phyloP scores from a whole-genome alignment of 2,113 vertebrate genomes.

The Salvelinus alpinus region DNA sequence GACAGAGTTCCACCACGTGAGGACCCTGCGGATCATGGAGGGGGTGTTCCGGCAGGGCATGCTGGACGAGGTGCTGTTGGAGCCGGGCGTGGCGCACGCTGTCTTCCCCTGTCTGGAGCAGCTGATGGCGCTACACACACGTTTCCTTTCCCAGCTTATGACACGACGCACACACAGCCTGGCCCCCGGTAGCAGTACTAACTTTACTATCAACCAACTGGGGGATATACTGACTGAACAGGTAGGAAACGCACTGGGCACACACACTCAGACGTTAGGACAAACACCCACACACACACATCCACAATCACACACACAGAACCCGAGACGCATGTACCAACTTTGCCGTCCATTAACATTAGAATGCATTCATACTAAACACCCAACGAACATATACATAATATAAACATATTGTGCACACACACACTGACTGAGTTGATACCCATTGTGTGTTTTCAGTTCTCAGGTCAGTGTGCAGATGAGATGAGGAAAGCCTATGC shows the following conservation, averaged over 20 bases:
- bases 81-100: slow-evolving; percentile 79
- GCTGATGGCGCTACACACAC: slow-evolving; percentile 81
- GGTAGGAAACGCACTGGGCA: slow-evolving; percentile 57
- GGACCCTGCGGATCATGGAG: slow-evolving; percentile 91
- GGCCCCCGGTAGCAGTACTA: slow-evolving; percentile 78
- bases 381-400: not conserved
- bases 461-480: slow-evolving; percentile 84
- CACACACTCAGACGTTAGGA: not conserved
- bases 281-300: slow-evolving; percentile 26
- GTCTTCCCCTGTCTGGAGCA: slow-evolving; percentile 92
- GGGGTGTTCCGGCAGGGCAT: slow-evolving; percentile 87
- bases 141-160: slow-evolving; percentile 84
- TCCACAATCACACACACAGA: not conserved
- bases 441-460: slow-evolving; percentile 66
- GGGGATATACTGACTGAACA: slow-evolving; percentile 79
- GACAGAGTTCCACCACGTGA: slow-evolving; percentile 91
- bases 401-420: not conserved
- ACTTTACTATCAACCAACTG: slow-evolving; percentile 84
- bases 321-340: not conserved
- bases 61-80: slow-evolving; percentile 89
- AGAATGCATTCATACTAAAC: too few relatives aligned
- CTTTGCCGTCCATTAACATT: too few relatives aligned
- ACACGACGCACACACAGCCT: slow-evolving; percentile 79
- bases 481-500: slow-evolving; percentile 88
- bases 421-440: not conserved